Conservation (phyloP, 2,888 invertebrate genomes). For the Merodon equestris region DNA sequence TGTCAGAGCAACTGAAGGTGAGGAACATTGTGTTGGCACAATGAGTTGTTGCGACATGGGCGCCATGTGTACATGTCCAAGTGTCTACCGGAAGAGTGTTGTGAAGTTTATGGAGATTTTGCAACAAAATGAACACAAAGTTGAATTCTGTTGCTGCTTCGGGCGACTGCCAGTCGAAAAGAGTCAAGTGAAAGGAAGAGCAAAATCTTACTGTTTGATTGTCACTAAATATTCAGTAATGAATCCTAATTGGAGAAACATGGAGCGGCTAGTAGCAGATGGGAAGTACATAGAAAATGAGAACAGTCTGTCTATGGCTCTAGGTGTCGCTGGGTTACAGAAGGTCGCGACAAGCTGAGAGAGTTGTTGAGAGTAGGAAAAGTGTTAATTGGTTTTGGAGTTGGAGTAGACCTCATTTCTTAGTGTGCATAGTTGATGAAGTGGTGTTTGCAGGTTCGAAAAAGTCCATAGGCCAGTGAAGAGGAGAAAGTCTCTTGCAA, state of each 20-base stretch:
- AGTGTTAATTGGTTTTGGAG: too few relatives aligned
- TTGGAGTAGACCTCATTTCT: too few relatives aligned
- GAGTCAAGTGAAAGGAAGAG: conserved; percentile 55
- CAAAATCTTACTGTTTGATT: conserved; percentile 49
- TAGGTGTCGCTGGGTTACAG: too few relatives aligned
- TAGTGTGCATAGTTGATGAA: too few relatives aligned
- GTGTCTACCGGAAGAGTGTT: neutral
- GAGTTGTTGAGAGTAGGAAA: too few relatives aligned
- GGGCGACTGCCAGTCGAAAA: neutral
- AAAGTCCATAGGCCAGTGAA: too few relatives aligned
- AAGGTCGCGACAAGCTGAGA: too few relatives aligned
- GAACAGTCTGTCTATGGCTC: too few relatives aligned
- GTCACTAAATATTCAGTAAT: conserved; percentile 47
- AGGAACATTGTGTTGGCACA: conserved; percentile 45
- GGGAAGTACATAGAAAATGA: too few relatives aligned
- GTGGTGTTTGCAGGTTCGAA: too few relatives aligned
- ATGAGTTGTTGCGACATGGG: conserved; percentile 57
- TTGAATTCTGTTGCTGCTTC: conserved; percentile 4
- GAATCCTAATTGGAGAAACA: conserved; percentile 38
- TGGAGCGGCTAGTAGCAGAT: too few relatives aligned
- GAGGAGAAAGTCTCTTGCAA: too few relatives aligned
- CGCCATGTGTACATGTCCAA: conserved; percentile 43
- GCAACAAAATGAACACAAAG: conserved; percentile 43
- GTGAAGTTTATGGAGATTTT: conserved; percentile 9
- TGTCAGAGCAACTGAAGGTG: conserved; percentile 54